Evolutionary conservation across 2,113 vertebrate genomes (phyloP).

Genomic region (Thunnus maccoyii): DNA sequence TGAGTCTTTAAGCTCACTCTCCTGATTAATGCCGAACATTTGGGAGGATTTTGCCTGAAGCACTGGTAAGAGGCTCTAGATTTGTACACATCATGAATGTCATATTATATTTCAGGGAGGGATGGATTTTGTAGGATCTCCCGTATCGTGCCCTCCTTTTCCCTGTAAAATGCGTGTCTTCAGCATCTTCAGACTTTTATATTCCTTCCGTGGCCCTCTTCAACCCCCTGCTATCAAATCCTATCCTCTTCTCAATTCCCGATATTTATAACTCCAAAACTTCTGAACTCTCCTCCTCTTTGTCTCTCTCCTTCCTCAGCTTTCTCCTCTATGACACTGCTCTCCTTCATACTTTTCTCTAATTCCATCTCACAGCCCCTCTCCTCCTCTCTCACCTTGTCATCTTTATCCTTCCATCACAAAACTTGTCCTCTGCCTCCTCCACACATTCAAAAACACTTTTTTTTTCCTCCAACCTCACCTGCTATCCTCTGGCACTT

Average conservation of each 20-base stretch:
- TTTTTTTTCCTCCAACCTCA: neutral
- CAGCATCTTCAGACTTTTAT: conserved; percentile 36
- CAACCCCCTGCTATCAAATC: conserved; percentile 38
- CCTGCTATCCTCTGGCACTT: conserved; percentile 19
- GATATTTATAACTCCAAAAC: conserved; percentile 40
- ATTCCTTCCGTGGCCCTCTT: conserved; percentile 32
- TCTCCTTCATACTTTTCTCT: conserved; percentile 36
- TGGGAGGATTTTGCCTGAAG: conserved; percentile 67
- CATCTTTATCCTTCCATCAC: conserved; percentile 47
- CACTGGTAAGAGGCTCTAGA: conserved; percentile 59
- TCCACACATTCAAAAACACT: conserved; percentile 6
- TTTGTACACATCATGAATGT: conserved; percentile 69
- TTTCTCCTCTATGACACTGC: conserved; percentile 30
- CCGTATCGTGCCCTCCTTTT: conserved; percentile 20
- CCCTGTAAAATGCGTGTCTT: conserved; percentile 23
- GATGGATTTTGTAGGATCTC: conserved; percentile 45
- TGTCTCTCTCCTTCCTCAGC: conserved; percentile 24
- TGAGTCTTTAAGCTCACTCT: conserved; percentile 55
- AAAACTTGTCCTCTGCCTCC: conserved; percentile 26
- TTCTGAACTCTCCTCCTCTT: conserved; percentile 42
- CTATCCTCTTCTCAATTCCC: conserved; percentile 25
- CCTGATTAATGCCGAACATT: conserved; percentile 62
- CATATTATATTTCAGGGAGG: conserved; percentile 59
- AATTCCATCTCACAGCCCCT: conserved; percentile 40
- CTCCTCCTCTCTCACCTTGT: conserved; percentile 14